Percentiles rank a stretch among this genome's conserved stretches.
These are phyloP conservation scores for Babyrousa celebensis DNA, from an alignment of 2,797 vertebrate genomes.

Conservation along the genomic window DNA sequence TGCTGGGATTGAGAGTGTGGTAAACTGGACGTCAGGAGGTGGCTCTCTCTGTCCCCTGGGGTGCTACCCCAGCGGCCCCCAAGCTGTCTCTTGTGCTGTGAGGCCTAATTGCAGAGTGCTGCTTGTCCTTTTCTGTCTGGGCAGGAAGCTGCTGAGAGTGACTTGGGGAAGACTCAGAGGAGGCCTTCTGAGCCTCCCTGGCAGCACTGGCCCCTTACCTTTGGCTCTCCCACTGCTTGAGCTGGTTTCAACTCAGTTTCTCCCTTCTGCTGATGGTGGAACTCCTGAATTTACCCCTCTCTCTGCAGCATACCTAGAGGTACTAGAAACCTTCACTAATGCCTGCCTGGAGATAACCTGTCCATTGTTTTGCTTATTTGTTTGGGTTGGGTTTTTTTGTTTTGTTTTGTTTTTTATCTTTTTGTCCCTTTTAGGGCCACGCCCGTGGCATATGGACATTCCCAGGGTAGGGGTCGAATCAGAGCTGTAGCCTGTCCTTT, in stretches of 20 bases:
- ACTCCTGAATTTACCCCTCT: background rate
- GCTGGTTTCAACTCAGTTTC: background rate
- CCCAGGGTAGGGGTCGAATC: too few relatives aligned
- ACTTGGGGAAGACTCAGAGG: background rate
- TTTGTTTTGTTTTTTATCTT: too few relatives aligned
- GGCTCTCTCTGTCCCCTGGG: background rate
- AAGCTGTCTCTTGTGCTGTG: too few relatives aligned
- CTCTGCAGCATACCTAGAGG: too few relatives aligned
- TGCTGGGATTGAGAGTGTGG: background rate
- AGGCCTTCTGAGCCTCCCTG: background rate
- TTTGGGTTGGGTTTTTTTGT: too few relatives aligned
- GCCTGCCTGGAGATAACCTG: background rate
- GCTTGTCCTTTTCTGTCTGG: background rate
- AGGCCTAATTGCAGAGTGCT: background rate
- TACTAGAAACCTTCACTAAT: background rate
- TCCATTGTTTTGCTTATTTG: background rate
- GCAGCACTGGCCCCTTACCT: background rate
- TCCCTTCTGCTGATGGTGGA: background rate
- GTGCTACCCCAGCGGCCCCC: background rate
- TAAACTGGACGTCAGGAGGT: background rate
- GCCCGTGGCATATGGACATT: too few relatives aligned
- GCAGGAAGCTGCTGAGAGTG: background rate
- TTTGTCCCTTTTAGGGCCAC: too few relatives aligned
- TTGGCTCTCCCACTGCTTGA: background rate
- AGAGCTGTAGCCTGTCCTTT: too few relatives aligned